Base-by-base conservation (phyloP, 37 sponge, comb jelly and placozoan genomes). In the Eunapius fragilis region DNA sequence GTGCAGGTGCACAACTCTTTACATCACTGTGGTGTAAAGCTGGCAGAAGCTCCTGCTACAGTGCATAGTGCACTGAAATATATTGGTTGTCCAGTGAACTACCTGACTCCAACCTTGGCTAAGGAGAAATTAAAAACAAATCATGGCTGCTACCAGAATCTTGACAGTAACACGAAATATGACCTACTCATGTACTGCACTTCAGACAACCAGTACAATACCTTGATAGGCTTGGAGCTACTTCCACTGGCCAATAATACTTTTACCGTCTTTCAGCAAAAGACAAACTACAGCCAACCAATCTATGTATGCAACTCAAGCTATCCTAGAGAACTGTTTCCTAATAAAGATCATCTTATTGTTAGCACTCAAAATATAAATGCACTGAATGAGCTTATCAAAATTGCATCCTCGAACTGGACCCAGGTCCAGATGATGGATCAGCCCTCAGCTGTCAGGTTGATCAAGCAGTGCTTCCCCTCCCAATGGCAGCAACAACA, bases 241-340 rank as follows among this genome's bases (percentile, higher is more conserved):
- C 76, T 90, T 25, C 90, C 90, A 67, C 71, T 90, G 27, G 86
- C 82, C 6, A 75, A 90, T 81, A 77, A 77, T 28, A 85, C 34
- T 10, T 90, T 90, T 34, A 38, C 48, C 28, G 0, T 45, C 22
- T 90, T 90, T 85, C 41, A 80, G 68, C 22, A 25, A 13, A 73
- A 2, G 10, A 22, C 37, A 2, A 6, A 77, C 2, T 24, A 58
- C n/a, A 76, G 36, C 26, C 78, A 30, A 77, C 38, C 37, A 7
- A 38, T 77, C n/a, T 71, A 71, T 25, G 31, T 89, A 31, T 89
- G 89, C 74, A 79, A 75, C 37, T 14, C 68, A 11, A 71, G 68
- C 11, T 84, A 50, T 28, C 90, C 90, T n/a, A 33, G 75, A 19
- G 25, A 48, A 26, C 69, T 90, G 27, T 86, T 90, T 38, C 90